Conservation (phyloP, 2,888 invertebrate species). For the Agonum fuliginosum region DNA sequence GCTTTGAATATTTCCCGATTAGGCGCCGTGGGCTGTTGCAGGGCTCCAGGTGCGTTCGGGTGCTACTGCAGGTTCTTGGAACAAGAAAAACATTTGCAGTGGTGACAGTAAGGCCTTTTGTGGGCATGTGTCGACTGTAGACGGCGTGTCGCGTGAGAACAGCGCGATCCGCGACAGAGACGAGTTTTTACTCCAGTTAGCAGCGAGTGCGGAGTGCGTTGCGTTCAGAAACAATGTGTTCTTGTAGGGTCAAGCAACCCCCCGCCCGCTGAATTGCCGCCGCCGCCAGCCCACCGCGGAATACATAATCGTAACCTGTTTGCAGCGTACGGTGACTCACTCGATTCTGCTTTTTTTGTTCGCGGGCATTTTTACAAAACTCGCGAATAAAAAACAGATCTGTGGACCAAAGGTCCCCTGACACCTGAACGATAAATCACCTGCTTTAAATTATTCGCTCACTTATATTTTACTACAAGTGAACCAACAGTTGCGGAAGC, state of each 20-base stretch:
- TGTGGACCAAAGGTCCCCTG: conserved; percentile 41
- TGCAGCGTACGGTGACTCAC: conserved; percentile 50
- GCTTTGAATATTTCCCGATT: not conserved
- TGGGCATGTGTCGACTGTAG: conserved; percentile 53
- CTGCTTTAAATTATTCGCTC: conserved; percentile 38
- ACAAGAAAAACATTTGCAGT: conserved; percentile 32
- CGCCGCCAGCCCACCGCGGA: conserved; percentile 43
- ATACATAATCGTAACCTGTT: conserved; percentile 59
- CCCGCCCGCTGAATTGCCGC: conserved; percentile 33
- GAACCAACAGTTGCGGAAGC: conserved; percentile 15
- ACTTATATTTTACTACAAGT: conserved; percentile 31
- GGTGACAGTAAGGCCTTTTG: conserved; percentile 50
- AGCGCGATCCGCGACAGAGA: conserved; percentile 35
- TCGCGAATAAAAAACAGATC: conserved; percentile 50
- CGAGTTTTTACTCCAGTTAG: conserved; percentile 42
- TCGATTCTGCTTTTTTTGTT: conserved; percentile 51
- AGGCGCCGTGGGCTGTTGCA: conserved; percentile 20
- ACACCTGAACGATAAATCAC: conserved; percentile 52
- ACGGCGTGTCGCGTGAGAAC: conserved; percentile 59
- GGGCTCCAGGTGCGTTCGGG: conserved; percentile 21
- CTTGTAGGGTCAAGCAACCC: conserved; percentile 58
- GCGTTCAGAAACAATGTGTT: conserved; percentile 48
- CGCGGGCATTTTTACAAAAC: conserved; percentile 55
- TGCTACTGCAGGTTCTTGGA: conserved; percentile 21
- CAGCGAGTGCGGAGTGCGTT: conserved; percentile 29